These are phyloP conservation scores for Sebastiscus albofasciatus DNA, from an alignment of 2,797 vertebrate genomes.

Conservation along the genomic window DNA sequence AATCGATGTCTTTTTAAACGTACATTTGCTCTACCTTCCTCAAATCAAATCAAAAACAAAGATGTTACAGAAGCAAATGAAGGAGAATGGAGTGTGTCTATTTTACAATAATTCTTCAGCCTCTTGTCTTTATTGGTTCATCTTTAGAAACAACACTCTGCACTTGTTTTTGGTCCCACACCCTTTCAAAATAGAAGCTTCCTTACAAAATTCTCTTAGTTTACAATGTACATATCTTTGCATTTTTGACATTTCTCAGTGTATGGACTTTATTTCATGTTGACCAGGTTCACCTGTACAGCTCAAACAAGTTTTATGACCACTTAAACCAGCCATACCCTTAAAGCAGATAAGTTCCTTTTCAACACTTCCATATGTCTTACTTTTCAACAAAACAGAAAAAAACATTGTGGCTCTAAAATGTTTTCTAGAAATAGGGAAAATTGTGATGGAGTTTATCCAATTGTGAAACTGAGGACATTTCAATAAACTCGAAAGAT, in stretches of 20 bases:
- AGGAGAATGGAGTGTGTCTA: constrained; percentile 85
- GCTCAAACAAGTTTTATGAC: constrained; percentile 15
- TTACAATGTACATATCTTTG: constrained; percentile 71
- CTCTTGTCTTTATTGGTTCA: constrained; percentile 78
- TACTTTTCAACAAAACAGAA: background rate
- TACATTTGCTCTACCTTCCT: constrained; percentile 44
- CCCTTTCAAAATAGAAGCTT: constrained; percentile 79
- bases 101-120: constrained; percentile 65
- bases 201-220: constrained; percentile 76
- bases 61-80: constrained; percentile 67
- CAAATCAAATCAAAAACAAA: constrained; percentile 21
- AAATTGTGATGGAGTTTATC: background rate
- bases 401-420: constrained; percentile 10
- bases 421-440: background rate
- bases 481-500: background rate
- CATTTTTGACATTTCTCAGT: constrained; percentile 57
- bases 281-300: constrained; percentile 44
- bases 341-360: background rate
- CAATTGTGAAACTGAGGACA: background rate
- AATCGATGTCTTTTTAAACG: constrained; percentile 41
- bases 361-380: background rate
- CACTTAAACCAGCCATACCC: background rate
- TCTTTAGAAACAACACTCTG: constrained; percentile 56
- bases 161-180: constrained; percentile 76
- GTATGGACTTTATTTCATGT: constrained; percentile 41